Conservation (phyloP, 2,888 invertebrate genomes). For the Pollenia griseotomentosa region DNA sequence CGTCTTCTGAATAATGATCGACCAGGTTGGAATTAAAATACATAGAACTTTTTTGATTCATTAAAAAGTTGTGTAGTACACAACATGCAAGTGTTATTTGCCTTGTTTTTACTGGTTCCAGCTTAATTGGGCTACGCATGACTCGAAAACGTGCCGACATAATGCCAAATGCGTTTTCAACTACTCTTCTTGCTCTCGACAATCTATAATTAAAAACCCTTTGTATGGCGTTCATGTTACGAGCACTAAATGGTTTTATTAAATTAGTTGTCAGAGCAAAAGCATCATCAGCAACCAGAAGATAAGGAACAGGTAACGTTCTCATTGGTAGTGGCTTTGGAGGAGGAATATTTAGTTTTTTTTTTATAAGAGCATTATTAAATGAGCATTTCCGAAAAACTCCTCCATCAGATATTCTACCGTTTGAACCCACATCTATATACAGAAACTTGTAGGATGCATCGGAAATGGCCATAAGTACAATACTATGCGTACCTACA, state of each 20-base stretch:
- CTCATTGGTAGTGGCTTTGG: constrained; percentile 14
- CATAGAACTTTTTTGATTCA: constrained; percentile 1
- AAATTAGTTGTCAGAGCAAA: constrained; percentile 10
- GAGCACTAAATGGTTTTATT: constrained; percentile 18
- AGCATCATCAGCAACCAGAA: constrained; percentile 40
- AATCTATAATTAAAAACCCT: not conserved
- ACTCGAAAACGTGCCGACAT: no score
- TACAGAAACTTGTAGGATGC: constrained; percentile 22
- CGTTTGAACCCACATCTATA: not conserved
- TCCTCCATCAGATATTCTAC: constrained; percentile 24
- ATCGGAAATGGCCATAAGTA: constrained; percentile 30
- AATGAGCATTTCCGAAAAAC: constrained; percentile 39
- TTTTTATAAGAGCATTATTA: constrained; percentile 8
- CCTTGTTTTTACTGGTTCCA: constrained; percentile 1
- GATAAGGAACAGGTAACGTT: not conserved
- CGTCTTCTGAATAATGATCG: no score
- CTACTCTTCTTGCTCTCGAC: no score
- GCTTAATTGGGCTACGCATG: no score
- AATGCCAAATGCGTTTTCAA: no score
- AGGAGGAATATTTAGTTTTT: constrained; percentile 31
- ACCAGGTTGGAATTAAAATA: constrained; percentile 1
- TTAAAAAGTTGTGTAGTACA: constrained; percentile 20
- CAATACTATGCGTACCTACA: constrained; percentile 34
- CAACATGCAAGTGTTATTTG: constrained; percentile 10
- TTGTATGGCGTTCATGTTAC: constrained; percentile 9